Percentiles rank a stretch among this genome's conserved stretches.
Conservation (phyloP, 2,888 invertebrate species). For the Scaptodrosophila latifasciaeformis region DNA sequence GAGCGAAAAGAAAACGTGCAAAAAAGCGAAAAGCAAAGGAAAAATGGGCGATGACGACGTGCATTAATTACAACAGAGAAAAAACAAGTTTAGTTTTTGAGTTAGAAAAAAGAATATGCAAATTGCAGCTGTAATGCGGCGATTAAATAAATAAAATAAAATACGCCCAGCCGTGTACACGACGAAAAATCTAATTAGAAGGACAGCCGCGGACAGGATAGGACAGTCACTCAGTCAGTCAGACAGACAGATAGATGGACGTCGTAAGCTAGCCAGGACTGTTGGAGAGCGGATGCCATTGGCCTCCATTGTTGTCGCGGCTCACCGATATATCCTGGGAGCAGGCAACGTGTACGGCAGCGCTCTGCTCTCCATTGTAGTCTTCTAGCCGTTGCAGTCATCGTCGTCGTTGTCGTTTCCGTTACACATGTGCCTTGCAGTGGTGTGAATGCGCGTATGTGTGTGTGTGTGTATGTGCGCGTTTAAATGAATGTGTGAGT, state of each 20-base stretch:
- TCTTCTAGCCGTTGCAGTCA: no score
- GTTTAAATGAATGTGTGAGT: no score
- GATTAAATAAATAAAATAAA: no score
- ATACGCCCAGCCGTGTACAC: background rate
- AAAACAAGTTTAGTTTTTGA: conserved; percentile 37
- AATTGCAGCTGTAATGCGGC: no score
- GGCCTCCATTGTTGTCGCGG: no score
- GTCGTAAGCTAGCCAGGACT: no score
- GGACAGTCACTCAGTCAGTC: no score
- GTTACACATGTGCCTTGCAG: conserved; percentile 37
- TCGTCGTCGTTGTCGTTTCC: background rate
- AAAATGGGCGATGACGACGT: conserved; percentile 60
- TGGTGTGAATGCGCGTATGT: background rate
- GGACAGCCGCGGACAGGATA: no score
- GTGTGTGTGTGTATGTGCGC: background rate
- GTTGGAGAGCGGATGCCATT: background rate
- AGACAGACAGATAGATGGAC: no score
- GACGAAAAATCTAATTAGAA: conserved; percentile 34
- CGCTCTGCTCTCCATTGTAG: background rate
- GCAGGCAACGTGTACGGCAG: conserved; percentile 50
- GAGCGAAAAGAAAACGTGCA: conserved; percentile 59
- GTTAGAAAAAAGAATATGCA: background rate
- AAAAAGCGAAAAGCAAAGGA: conserved; percentile 42
- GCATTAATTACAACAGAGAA: conserved; percentile 47
- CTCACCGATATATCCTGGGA: no score